Base-by-base conservation (phyloP, 2,797 vertebrate genomes). In the Tarsius wallacei region DNA sequence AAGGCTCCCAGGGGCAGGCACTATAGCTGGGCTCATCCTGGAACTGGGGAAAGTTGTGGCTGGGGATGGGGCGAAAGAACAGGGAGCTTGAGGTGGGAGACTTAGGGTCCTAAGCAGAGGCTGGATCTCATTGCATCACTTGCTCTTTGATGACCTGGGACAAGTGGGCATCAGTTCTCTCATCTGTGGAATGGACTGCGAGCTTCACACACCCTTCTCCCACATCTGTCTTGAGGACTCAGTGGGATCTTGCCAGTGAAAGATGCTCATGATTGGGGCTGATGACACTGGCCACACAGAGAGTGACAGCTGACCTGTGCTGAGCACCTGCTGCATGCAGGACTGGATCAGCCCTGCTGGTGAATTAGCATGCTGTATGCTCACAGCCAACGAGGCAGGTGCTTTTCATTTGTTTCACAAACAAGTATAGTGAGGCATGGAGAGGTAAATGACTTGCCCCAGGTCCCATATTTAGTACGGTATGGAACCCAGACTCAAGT, bases 331-430 rank as follows among this genome's bases (percentile, higher is more conserved):
- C 53, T 31, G 51, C 5, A 5, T 61, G 0, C 19, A 19, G 66
- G 49, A 22, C 3, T 14, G 0, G 10, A 21, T n/a, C 8, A 4
- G 49, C 49, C 2, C 71, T 26, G 73, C 51, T 1, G 15, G 1
- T 1, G 17, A 7, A 0, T 15, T 2, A 21, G 55, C 55, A 0
- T 4, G 0, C 22, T 53, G 47, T 1, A 0, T 2, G 1, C 13
- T 21, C 51, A 16, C 28, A 59, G 15, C 82, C 6, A 2, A 2
- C 5, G 5, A 53, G 36, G 36, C 51, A 6, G 70, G 6, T 9
- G n/a, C 36, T 19, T 0, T 66, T 59, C 9, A 33, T n/a, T n/a
- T 66, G 31, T 28, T 86, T 85, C 17, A 33, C 36, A 31, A 16
- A 10, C 3, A 55, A 26, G 68, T 42, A 73, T 49, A 70, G 57